These are phyloP conservation scores for Aphaenogaster floridana DNA, from an alignment of 1,140 invertebrate genomes.

Conservation along the genomic window DNA sequence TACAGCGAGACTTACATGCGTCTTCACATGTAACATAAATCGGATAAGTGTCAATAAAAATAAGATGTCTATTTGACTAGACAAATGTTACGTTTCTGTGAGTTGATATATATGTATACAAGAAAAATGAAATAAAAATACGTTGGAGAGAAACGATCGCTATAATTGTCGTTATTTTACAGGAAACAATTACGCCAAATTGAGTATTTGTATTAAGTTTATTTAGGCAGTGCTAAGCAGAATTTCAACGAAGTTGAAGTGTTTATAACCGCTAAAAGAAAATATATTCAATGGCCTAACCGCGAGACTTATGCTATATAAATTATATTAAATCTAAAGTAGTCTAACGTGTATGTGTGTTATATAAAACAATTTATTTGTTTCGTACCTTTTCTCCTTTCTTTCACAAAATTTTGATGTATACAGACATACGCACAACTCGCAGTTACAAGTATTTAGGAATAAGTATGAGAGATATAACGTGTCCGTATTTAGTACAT, in stretches of 20 bases:
- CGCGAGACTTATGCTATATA: neutral
- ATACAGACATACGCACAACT: neutral
- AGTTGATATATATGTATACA: constrained; percentile 67
- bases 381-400: neutral
- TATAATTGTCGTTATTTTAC: constrained; percentile 29
- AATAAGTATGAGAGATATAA: constrained; percentile 2
- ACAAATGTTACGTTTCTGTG: constrained; percentile 61
- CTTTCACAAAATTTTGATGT: neutral
- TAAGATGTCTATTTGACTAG: constrained; percentile 45
- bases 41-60: constrained; percentile 34
- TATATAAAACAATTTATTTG: constrained; percentile 34
- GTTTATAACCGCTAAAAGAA: neutral
- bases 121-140: constrained; percentile 58
- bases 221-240: constrained; percentile 32
- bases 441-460: neutral
- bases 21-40: constrained; percentile 47
- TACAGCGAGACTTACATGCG: constrained; percentile 45
- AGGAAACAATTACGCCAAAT: constrained; percentile 10
- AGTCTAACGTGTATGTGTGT: neutral
- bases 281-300: neutral
- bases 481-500: neutral
- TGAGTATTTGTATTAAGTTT: constrained; percentile 12
- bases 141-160: constrained; percentile 26
- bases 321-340: constrained; percentile 36
- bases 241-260: constrained; percentile 3